A percentile compares a stretch with the other conserved stretches of the same genome.
Conservation (phyloP, 1,140 invertebrate species). For the Drosophila repleta region DNA sequence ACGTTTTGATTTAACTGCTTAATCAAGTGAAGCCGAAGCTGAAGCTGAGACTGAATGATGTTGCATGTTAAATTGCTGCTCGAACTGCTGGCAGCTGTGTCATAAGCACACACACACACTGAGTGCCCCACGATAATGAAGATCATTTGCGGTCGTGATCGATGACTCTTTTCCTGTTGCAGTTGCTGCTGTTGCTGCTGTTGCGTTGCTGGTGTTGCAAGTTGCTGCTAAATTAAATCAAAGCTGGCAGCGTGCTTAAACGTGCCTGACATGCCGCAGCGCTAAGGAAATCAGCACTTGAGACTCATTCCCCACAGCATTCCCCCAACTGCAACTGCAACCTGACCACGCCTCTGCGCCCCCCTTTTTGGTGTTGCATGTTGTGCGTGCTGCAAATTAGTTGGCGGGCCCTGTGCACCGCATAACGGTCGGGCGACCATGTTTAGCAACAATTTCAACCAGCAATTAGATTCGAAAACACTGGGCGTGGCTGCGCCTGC, state of each 20-base stretch:
- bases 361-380: constrained; percentile 36
- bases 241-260: constrained; percentile 80
- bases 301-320: constrained; percentile 63
- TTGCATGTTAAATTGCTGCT: constrained; percentile 68
- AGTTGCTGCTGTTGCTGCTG: background rate
- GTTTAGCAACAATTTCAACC: constrained; percentile 48
- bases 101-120: constrained; percentile 43
- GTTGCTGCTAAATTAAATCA: constrained; percentile 79
- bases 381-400: constrained; percentile 74
- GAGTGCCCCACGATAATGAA: constrained; percentile 11
- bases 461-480: constrained; percentile 47
- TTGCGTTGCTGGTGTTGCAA: constrained; percentile 18
- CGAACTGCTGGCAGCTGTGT: constrained; percentile 57
- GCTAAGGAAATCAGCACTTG: constrained; percentile 70
- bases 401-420: constrained; percentile 13
- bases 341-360: too few relatives aligned
- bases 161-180: constrained; percentile 60
- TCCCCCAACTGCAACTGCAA: constrained; percentile 21
- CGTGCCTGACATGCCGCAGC: constrained; percentile 72
- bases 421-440: constrained; percentile 61
- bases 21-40: constrained; percentile 66
- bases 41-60: constrained; percentile 27
- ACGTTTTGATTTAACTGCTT: constrained; percentile 74
- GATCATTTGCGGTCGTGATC: constrained; percentile 54
- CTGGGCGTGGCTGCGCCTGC: constrained; percentile 19